These are phyloP conservation scores for Dolichopus griseipennis DNA, from an alignment of 2,888 invertebrate species.

Conservation along the genomic window DNA sequence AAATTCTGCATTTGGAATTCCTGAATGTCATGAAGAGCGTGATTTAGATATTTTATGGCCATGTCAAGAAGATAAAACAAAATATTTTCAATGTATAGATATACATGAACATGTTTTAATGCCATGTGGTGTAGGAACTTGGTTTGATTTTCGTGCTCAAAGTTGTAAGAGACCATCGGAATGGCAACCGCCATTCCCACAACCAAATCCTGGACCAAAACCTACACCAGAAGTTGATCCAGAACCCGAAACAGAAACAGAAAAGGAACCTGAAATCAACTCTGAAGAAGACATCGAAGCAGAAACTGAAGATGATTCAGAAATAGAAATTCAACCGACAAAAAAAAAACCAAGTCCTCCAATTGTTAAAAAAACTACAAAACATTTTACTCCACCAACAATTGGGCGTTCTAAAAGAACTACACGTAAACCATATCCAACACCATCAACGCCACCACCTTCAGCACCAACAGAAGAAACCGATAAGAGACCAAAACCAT, in stretches of 20 bases:
- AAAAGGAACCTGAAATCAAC: neutral
- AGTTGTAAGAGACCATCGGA: conserved; percentile 25
- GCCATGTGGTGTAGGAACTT: conserved; percentile 32
- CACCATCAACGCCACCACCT: conserved; percentile 10
- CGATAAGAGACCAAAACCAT: neutral
- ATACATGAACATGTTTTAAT: conserved; percentile 27
- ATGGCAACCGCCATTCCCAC: conserved; percentile 14
- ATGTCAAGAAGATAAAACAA: conserved; percentile 33
- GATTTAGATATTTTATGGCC: conserved; percentile 31
- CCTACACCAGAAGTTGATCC: neutral
- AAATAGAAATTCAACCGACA: neutral
- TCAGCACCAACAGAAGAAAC: neutral
- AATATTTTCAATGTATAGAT: conserved; percentile 33
- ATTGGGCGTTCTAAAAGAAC: neutral
- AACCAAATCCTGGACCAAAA: neutral
- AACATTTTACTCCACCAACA: neutral
- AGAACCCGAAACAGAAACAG: neutral
- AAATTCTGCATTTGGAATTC: conserved; percentile 19
- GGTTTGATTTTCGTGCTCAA: conserved; percentile 37
- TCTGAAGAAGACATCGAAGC: too few relatives aligned
- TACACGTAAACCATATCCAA: neutral
- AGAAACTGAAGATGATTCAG: neutral
- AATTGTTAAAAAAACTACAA: neutral
- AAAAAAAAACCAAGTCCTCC: neutral
- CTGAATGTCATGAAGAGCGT: neutral